Evolutionary conservation across 2,888 invertebrate genomes (phyloP).

Genomic region (Antheraea assamensis): DNA sequence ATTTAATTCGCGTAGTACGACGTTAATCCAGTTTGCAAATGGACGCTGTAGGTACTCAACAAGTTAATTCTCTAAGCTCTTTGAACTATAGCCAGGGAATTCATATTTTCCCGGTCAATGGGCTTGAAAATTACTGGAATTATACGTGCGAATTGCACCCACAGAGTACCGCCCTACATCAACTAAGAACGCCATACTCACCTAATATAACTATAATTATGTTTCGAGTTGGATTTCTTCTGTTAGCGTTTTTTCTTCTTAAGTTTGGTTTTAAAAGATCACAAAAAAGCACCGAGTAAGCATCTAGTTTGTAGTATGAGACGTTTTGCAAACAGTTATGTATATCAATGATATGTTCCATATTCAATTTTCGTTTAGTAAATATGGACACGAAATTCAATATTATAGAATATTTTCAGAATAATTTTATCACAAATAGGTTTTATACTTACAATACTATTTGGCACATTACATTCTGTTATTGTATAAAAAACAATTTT

Average conservation of each 20-base stretch:
- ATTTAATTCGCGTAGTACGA: not conserved
- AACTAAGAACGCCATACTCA: constrained; percentile 11
- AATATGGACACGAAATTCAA: too few relatives aligned
- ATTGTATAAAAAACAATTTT: too few relatives aligned
- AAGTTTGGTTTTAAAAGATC: too few relatives aligned
- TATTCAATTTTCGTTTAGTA: too few relatives aligned
- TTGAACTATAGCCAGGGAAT: constrained; percentile 59
- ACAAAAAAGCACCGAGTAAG: too few relatives aligned
- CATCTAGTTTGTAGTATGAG: too few relatives aligned
- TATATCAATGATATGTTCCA: too few relatives aligned
- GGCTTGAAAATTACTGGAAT: constrained; percentile 63
- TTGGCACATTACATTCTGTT: too few relatives aligned
- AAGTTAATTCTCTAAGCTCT: constrained; percentile 58
- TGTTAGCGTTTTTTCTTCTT: not conserved
- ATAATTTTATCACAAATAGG: too few relatives aligned
- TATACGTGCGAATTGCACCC: constrained; percentile 53
- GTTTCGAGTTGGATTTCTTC: not conserved
- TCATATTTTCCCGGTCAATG: constrained; percentile 68
- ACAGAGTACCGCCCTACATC: constrained; percentile 20
- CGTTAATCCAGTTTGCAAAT: not conserved
- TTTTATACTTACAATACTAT: too few relatives aligned
- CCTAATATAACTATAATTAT: constrained; percentile 22
- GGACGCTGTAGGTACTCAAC: constrained; percentile 31
- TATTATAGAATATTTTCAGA: too few relatives aligned
- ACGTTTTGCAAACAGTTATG: too few relatives aligned